A percentile compares a stretch with the other conserved stretches of the same genome.
These are phyloP conservation scores for Ips nitidus DNA, from an alignment of 1,140 invertebrate genomes.

Conservation along the genomic window DNA sequence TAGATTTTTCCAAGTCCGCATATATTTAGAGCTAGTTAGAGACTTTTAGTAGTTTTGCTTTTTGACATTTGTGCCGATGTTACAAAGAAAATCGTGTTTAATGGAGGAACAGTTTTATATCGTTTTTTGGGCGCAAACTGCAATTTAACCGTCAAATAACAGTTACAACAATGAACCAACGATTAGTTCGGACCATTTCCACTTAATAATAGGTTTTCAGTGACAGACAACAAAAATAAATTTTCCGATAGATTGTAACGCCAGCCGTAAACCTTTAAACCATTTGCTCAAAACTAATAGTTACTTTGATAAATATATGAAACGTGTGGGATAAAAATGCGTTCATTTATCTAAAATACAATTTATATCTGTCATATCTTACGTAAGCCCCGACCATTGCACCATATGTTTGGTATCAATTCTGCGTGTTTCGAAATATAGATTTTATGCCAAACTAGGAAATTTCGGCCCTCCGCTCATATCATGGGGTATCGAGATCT, in stretches of 20 bases:
- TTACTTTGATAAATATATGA: slow-evolving; percentile 21
- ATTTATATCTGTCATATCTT: slow-evolving; percentile 32
- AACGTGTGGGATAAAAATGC: slow-evolving; percentile 24
- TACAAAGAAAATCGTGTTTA: no score
- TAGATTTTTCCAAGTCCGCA: not conserved
- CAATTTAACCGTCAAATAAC: no score
- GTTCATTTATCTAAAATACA: slow-evolving; percentile 29
- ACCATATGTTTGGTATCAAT: slow-evolving; percentile 36
- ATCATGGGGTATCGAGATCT: slow-evolving; percentile 22
- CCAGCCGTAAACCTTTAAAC: slow-evolving; percentile 1
- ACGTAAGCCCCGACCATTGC: slow-evolving; percentile 23
- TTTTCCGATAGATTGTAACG: not conserved
- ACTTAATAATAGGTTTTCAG: not conserved
- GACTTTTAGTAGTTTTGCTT: not conserved
- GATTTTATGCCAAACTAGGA: slow-evolving; percentile 36
- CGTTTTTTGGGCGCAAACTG: no score
- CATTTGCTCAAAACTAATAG: slow-evolving; percentile 15
- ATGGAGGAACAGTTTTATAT: no score
- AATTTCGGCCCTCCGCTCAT: slow-evolving; percentile 22
- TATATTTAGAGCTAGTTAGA: not conserved
- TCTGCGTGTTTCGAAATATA: slow-evolving; percentile 36
- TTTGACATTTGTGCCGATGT: not conserved
- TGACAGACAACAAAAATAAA: not conserved
- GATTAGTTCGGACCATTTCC: not conserved
- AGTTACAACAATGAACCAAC: not conserved